These are phyloP conservation scores for Rhopalosiphum maidis DNA, from an alignment of 1,140 invertebrate genomes.

Conservation along the genomic window DNA sequence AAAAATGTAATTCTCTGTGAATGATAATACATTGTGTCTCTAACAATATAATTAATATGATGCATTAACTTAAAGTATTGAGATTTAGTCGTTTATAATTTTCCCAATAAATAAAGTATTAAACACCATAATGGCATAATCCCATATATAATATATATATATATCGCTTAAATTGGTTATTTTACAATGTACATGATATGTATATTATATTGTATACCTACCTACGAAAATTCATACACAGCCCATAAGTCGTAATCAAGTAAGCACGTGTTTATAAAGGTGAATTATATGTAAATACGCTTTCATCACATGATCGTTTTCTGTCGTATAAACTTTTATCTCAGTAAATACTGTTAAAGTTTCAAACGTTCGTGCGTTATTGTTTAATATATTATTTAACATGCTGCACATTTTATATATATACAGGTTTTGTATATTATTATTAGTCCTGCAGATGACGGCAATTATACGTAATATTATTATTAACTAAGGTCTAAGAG, in stretches of 20 bases:
- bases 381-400: neutral
- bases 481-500: neutral
- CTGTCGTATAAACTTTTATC: neutral
- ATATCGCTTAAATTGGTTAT: too few species aligned
- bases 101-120: neutral
- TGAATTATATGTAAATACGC: neutral
- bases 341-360: neutral
- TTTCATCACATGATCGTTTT: neutral
- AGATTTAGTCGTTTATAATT: neutral
- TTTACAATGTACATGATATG: too few species aligned
- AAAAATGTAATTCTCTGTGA: neutral
- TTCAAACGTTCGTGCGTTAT: slow-evolving; percentile 10
- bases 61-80: neutral
- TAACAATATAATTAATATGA: neutral
- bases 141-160: too few species aligned
- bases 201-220: too few species aligned
- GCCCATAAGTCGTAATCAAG: neutral
- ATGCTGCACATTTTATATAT: neutral
- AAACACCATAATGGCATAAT: neutral
- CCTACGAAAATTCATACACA: neutral
- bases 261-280: neutral
- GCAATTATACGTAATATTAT: slow-evolving; percentile 34
- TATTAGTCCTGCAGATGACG: neutral
- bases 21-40: neutral
- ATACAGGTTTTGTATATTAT: neutral